Conservation (phyloP, 2,888 invertebrate species). For the Trissoscelio sp. region DNA sequence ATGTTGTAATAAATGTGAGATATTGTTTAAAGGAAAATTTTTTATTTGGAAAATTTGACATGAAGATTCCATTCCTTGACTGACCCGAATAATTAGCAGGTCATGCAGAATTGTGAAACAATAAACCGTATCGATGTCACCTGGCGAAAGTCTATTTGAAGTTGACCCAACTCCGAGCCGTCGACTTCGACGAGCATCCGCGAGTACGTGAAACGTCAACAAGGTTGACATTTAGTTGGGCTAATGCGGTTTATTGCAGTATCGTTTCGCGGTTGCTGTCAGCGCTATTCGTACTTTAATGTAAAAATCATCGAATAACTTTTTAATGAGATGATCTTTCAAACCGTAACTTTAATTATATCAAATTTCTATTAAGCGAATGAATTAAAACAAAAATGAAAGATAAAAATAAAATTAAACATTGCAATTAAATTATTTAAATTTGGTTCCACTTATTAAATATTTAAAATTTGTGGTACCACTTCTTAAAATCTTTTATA, state of each 20-base stretch:
- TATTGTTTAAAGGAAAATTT: no score
- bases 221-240: constrained; percentile 33
- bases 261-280: constrained; percentile 44
- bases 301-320: constrained; percentile 1
- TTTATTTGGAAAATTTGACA: no score
- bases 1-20: no score
- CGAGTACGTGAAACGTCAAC: constrained; percentile 48
- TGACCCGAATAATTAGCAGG: constrained; percentile 42
- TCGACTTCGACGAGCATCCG: constrained; percentile 38
- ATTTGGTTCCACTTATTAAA: no score
- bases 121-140: constrained; percentile 70
- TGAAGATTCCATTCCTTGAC: neutral
- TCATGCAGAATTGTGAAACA: constrained; percentile 60
- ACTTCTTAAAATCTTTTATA: no score
- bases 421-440: no score
- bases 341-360: no score
- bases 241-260: constrained; percentile 40
- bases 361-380: no score
- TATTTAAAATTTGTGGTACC: no score
- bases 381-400: no score
- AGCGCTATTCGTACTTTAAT: constrained; percentile 15
- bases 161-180: constrained; percentile 57
- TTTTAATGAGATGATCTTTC: no score
- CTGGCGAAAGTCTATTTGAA: constrained; percentile 67
- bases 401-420: no score